A percentile compares a stretch with the other conserved stretches of the same genome.
Conservation (phyloP, 2,888 invertebrate genomes). For the Brachylomia viminalis region DNA sequence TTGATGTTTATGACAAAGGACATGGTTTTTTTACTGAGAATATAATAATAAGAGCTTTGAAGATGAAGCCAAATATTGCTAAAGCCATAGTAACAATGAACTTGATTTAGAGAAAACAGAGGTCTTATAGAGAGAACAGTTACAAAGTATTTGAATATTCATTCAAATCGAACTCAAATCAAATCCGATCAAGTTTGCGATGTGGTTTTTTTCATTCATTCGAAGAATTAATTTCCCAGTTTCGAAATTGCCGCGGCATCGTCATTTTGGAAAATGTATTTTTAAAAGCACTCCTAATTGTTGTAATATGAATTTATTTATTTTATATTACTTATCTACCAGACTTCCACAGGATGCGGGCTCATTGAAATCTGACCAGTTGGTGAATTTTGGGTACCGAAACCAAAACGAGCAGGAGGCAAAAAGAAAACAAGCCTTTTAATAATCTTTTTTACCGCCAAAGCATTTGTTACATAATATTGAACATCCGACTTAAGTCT, state of each 20-base stretch:
- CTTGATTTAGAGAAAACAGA: neutral
- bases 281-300: neutral
- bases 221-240: slow-evolving; percentile 1
- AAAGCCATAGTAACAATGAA: neutral
- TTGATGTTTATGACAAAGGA: neutral
- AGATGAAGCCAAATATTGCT: neutral
- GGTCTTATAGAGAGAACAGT: neutral
- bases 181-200: slow-evolving; percentile 8
- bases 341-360: neutral
- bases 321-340: slow-evolving; percentile 2
- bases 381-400: neutral
- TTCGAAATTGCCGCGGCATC: neutral
- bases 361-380: slow-evolving; percentile 1
- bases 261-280: neutral
- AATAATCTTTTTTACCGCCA: neutral
- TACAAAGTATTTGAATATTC: slow-evolving; percentile 4
- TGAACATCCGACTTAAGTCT: slow-evolving; percentile 9
- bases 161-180: too few relatives aligned
- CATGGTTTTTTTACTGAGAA: neutral
- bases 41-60: neutral
- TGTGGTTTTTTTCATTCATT: neutral
- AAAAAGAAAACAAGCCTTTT: neutral
- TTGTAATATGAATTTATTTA: neutral
- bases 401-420: neutral
- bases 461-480: slow-evolving; percentile 20